phyloP scores from a whole-genome alignment of 1,140 invertebrate genomes.

The Cydia strobilella region DNA sequence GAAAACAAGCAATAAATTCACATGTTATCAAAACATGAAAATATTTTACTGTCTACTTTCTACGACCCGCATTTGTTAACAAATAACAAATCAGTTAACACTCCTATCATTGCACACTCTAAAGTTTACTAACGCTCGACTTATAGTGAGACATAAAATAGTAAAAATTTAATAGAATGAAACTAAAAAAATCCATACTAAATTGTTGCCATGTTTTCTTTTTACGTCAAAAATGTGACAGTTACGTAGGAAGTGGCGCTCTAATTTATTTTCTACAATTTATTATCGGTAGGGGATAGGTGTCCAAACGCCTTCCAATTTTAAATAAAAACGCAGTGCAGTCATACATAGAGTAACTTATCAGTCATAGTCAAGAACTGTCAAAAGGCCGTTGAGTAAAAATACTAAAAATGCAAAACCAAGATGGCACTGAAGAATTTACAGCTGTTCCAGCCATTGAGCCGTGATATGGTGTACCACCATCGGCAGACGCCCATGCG shows the following conservation, averaged over 20 bases:
- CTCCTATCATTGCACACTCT: not conserved
- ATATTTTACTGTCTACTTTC: constrained; percentile 11
- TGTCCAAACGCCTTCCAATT: not conserved
- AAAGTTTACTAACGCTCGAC: too few relatives aligned
- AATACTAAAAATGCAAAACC: constrained; percentile 17
- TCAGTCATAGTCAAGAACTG: not conserved
- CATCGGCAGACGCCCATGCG: constrained; percentile 62
- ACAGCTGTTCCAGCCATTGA: constrained; percentile 58
- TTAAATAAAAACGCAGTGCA: not conserved
- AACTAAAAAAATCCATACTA: too few relatives aligned
- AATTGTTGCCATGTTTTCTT: too few relatives aligned
- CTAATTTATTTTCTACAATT: too few relatives aligned
- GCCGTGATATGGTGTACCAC: constrained; percentile 57
- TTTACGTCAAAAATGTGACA: too few relatives aligned
- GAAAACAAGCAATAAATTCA: not conserved
- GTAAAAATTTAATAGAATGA: too few relatives aligned
- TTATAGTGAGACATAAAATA: too few relatives aligned
- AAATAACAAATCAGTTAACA: not conserved
- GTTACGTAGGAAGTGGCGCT: too few relatives aligned
- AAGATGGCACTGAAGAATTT: constrained; percentile 68
- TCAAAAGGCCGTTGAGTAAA: not conserved
- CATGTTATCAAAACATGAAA: not conserved
- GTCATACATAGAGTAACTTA: not conserved
- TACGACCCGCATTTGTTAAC: constrained; percentile 4
- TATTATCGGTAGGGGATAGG: too few relatives aligned